These are phyloP conservation scores for Coregonus clupeaformis DNA, from an alignment of 2,113 vertebrate genomes.

Conservation along the genomic window DNA sequence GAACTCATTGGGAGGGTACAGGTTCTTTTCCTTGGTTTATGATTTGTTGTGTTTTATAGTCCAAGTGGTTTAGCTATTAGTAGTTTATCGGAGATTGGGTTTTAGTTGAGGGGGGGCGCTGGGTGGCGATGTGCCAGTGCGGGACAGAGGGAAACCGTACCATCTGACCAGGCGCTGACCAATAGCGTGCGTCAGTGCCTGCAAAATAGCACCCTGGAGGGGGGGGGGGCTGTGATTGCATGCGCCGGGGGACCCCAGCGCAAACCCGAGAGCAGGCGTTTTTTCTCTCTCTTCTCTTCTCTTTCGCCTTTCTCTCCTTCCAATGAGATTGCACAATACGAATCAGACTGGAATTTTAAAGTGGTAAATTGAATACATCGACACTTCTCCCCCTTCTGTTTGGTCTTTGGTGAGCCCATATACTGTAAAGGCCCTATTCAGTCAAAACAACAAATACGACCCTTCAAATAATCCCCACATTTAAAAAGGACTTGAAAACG, in stretches of 20 bases:
- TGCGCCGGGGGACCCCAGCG: conserved; percentile 80
- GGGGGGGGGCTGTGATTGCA: conserved; percentile 72
- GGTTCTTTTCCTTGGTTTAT: conserved; percentile 87
- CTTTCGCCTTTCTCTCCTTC: conserved; percentile 53
- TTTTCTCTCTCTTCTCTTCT: conserved; percentile 44
- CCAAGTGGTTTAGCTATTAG: conserved; percentile 97
- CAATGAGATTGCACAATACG: conserved; percentile 62
- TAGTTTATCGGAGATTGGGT: conserved; percentile 97
- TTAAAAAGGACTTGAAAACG: conserved; percentile 54
- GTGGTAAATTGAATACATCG: conserved; percentile 68
- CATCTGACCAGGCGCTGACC: conserved; percentile 96
- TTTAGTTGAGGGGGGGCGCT: conserved; percentile 82
- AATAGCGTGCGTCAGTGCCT: conserved; percentile 88
- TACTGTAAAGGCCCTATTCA: conserved; percentile 17
- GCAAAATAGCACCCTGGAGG: conserved; percentile 86
- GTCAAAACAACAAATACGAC: conserved; percentile 58
- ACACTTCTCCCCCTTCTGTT: conserved; percentile 55
- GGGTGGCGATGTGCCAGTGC: conserved; percentile 92
- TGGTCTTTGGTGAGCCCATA: conserved; percentile 31
- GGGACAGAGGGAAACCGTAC: conserved; percentile 91
- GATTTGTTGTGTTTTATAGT: conserved; percentile 99
- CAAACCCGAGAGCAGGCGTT: conserved; percentile 68
- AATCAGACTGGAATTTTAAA: conserved; percentile 65
- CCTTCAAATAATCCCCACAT: conserved; percentile 56
- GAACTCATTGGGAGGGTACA: conserved; percentile 94